Evolutionary conservation across 1,140 invertebrate genomes (phyloP).

Genomic region (Tetragonula clypearis): DNA sequence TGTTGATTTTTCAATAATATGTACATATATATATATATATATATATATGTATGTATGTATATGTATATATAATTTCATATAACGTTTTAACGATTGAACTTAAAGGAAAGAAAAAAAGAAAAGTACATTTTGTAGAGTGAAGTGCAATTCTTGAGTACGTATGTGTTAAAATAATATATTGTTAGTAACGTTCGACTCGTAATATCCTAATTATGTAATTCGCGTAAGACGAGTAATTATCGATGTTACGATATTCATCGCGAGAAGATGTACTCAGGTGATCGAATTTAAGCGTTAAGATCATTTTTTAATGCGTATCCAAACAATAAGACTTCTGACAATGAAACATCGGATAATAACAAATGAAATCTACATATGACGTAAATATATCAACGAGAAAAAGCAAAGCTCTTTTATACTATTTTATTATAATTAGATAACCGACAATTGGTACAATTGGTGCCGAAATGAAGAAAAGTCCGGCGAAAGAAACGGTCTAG

Average conservation of each 20-base stretch:
- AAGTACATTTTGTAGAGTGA: slow-evolving; percentile 13
- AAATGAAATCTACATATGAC: background rate
- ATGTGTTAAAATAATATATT: slow-evolving; percentile 15
- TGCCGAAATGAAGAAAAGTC: too few relatives aligned
- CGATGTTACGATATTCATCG: background rate
- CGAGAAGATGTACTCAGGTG: slow-evolving; percentile 17
- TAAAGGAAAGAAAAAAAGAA: background rate
- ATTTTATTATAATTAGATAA: slow-evolving; percentile 59
- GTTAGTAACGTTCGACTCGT: slow-evolving; percentile 11
- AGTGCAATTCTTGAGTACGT: slow-evolving; percentile 25
- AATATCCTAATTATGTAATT: slow-evolving; percentile 31
- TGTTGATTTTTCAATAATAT: slow-evolving; percentile 34
- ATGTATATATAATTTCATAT: background rate
- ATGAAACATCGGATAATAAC: slow-evolving; percentile 10
- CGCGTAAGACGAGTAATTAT: slow-evolving; percentile 1
- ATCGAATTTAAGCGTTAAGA: slow-evolving; percentile 37
- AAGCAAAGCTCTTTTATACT: slow-evolving; percentile 53
- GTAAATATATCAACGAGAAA: slow-evolving; percentile 26
- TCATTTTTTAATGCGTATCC: slow-evolving; percentile 6
- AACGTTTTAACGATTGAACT: slow-evolving; percentile 24
- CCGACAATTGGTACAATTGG: background rate
- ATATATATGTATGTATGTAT: background rate
- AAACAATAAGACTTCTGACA: slow-evolving; percentile 10
- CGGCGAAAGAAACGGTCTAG: too few relatives aligned
- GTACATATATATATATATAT: too few relatives aligned